Conservation (phyloP, 2,113 vertebrate species). For the Heterotis niloticus region DNA sequence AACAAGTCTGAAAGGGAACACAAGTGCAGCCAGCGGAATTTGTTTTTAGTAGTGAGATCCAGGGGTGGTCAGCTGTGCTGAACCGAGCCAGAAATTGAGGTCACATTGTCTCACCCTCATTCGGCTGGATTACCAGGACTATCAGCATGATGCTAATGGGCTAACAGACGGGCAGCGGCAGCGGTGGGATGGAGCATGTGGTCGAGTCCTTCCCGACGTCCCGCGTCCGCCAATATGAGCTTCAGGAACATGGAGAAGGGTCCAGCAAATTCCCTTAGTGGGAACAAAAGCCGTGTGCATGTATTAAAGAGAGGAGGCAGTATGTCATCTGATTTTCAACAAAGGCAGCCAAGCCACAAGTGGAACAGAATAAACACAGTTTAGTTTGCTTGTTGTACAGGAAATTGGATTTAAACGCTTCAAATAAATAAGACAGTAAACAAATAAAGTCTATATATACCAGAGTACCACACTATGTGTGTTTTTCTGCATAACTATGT, state of each 20-base stretch:
- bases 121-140: conserved; percentile 48
- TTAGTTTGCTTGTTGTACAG: not conserved
- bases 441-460: conserved; percentile 1
- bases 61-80: conserved; percentile 50
- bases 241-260: not conserved
- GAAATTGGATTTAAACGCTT: not conserved
- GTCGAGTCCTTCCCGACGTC: not conserved
- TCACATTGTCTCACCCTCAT: conserved; percentile 39
- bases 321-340: not conserved
- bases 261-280: not conserved
- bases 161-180: conserved; percentile 31
- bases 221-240: not conserved
- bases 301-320: not conserved
- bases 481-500: too few relatives aligned
- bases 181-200: not conserved
- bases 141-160: conserved; percentile 53
- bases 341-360: conserved; percentile 16
- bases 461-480: not conserved
- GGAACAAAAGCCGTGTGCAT: not conserved
- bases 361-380: not conserved
- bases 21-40: conserved; percentile 3
- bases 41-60: not conserved
- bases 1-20: not conserved
- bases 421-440: conserved; percentile 14
- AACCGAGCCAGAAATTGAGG: conserved; percentile 53